Percentiles rank a stretch among this genome's conserved stretches.
Conservation (phyloP, 1,140 invertebrate genomes). For the Pseudomyrmex cubaensis region DNA sequence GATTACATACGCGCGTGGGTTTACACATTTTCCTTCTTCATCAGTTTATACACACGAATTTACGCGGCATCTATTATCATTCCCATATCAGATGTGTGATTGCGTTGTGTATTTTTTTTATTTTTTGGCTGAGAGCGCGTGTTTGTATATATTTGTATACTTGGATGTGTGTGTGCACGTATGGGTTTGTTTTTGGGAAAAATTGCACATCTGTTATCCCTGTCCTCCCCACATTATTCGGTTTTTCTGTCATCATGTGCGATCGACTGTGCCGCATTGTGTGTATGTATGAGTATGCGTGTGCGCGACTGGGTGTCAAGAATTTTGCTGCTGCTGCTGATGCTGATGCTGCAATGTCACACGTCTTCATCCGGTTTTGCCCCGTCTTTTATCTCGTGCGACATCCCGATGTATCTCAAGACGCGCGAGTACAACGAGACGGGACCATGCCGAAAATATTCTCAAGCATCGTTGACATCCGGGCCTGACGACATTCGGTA, state of each 20-base stretch:
- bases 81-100: constrained; percentile 37
- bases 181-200: constrained; percentile 43
- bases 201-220: constrained; percentile 11
- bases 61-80: background rate
- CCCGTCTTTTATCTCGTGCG: background rate
- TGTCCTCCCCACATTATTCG: background rate
- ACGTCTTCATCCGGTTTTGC: background rate
- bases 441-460: constrained; percentile 9
- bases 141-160: constrained; percentile 44
- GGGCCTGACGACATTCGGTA: constrained; percentile 37
- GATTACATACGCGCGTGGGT: constrained; percentile 31
- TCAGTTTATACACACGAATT: background rate
- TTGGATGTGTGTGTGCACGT: constrained; percentile 50
- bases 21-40: constrained; percentile 8
- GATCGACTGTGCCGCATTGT: constrained; percentile 2
- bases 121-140: background rate
- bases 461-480: constrained; percentile 17
- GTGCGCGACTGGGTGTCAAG: constrained; percentile 67
- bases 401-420: background rate
- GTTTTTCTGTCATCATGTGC: constrained; percentile 22
- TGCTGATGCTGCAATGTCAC: background rate
- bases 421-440: background rate
- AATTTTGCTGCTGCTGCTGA: constrained; percentile 20
- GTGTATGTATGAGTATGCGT: constrained; percentile 43
- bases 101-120: background rate